Evolutionary conservation across 2,888 invertebrate species (phyloP), one percentile per base, ranked within the genome.

Genomic region (Andrena bicolor): DNA sequence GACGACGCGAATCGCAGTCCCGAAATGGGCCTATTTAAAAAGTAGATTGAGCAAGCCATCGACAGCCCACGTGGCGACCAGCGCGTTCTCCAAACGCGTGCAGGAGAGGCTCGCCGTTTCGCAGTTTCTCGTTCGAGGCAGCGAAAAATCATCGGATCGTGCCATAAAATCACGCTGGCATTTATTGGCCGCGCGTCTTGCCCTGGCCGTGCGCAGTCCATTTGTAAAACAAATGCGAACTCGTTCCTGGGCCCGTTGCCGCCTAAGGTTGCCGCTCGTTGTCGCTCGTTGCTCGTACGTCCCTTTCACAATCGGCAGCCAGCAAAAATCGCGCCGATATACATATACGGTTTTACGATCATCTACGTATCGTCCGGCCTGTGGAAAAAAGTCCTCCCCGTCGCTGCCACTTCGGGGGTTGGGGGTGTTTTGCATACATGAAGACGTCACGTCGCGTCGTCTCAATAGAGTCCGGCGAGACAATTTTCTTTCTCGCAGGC

Each of bases 181-280:
- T 85, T 85, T 85, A 85, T 85, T 85, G 82, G 79, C 56, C 77
- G 76, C 63, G 73, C 82, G 79, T 85, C 72, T 70, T 75, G 79
- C 79, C 70, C 74, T 58, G 80, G 71, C 65, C 70, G 71, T 49
- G 75, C 58, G 60, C 69, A 68, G 61, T 86, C 74, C 84, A 82
- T 86, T 86, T 86, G 78, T 86, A 80, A 84, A 82, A 86, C 84
- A 84, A 86, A 86, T 84, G 76, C 71, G 77, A 80, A 76, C 86
- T 84, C 68, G 84, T 86, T 80, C 58, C 71, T 79, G 78, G 72
- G 70, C 78, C 82, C 85, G 85, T 85, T 85, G 85, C 81, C 81
- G 81, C 78, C 84, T 81, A 75, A 78, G 84, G 80, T 75, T 71
- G 76, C 77, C 74, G 77, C 77, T 71, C 64, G 76, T 85, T 73